Evolutionary conservation across 1,140 invertebrate genomes (phyloP), one percentile per base, ranked within the genome.

Genomic region (Lordiphosa collinella): DNA sequence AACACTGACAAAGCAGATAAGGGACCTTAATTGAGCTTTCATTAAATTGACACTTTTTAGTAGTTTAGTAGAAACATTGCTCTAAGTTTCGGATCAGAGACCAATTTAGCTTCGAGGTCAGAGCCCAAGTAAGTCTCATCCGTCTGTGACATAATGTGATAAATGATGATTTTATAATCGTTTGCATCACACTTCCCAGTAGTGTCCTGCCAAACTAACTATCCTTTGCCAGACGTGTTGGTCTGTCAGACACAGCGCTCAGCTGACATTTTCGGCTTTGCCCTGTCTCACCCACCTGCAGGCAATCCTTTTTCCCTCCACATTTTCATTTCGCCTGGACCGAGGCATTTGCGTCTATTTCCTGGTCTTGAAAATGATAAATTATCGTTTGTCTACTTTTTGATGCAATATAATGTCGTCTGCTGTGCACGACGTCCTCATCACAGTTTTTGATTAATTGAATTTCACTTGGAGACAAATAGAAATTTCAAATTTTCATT

Each of bases 91-190:
- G n/a, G n/a, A n/a, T n/a, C n/a, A n/a, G n/a, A n/a, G n/a, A n/a
- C 18, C 18, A 22, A 22, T 22, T 22, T 22, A 22, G 18, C 6
- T 22, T 4, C 18, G 18, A 5, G 18, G 18, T 22, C 18, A 22
- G 6, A 22, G 18, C 18, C 18, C 1, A 22, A 22, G 18, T 22
- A 22, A 6, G 18, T 22, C 18, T 22, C 4, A 22, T 22, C 18
- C 18, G 18, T 16, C 14, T 16, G 41, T 65, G 56, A 70, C 78
- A 84, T 84, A 82, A 84, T 82, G 63, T 82, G 78, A 78, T 84
- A 84, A 84, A 84, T 84, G 72, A 85, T 78, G 78, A 84, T 85
- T 84, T 84, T 78, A 78, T 84, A 84, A 84, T 84, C 79, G 78
- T 84, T 82, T 84, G 67, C 63, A 49, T 84, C 64, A 73, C 68